These are phyloP conservation scores for Limulus polyphemus DNA, from an alignment of 2,888 invertebrate species.

Conservation along the genomic window DNA sequence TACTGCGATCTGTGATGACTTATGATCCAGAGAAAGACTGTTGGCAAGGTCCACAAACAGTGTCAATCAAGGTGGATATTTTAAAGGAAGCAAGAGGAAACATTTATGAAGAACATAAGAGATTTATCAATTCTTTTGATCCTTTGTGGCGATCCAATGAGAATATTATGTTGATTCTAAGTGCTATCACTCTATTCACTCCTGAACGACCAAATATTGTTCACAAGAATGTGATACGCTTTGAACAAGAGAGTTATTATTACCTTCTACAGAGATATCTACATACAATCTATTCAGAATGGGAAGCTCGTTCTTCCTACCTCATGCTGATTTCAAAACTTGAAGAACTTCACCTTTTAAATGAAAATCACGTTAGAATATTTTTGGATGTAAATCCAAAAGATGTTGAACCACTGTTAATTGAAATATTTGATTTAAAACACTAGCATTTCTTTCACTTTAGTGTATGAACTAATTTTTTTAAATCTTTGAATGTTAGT, in stretches of 20 bases:
- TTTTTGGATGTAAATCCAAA: constrained; percentile 84
- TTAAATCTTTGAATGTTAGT: too few relatives aligned
- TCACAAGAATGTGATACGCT: constrained; percentile 51
- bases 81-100: constrained; percentile 73
- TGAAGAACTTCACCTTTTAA: constrained; percentile 71
- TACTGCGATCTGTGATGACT: constrained; percentile 78
- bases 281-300: constrained; percentile 16
- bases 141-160: constrained; percentile 73
- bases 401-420: constrained; percentile 77
- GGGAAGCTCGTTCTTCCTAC: constrained; percentile 40
- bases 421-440: constrained; percentile 90
- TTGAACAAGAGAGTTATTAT: constrained; percentile 23
- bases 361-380: constrained; percentile 81
- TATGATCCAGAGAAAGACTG: constrained; percentile 77
- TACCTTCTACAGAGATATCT: constrained; percentile 26
- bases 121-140: constrained; percentile 73
- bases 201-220: constrained; percentile 66
- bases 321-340: constrained; percentile 79
- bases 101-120: constrained; percentile 72
- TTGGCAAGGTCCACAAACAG: constrained; percentile 55
- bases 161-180: constrained; percentile 75
- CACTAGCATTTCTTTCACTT: constrained; percentile 29
- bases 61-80: constrained; percentile 70
- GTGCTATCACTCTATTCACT: constrained; percentile 79
- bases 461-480: too few relatives aligned